phyloP scores from a whole-genome alignment of 2,113 vertebrate genomes.

The Hirundichthys speculiger region DNA sequence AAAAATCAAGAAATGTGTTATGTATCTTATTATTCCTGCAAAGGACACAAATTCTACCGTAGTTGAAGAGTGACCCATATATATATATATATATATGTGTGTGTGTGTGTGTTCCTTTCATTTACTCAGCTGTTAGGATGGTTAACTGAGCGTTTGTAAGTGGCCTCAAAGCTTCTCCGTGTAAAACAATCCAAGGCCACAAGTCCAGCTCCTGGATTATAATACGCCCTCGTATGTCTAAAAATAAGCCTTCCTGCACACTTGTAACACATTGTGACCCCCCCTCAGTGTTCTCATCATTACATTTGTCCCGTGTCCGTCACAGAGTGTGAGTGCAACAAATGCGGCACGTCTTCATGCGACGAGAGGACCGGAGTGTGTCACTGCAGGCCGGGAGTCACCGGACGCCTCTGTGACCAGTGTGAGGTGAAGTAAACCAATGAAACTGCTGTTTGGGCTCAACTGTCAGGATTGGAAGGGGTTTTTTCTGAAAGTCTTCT shows the following conservation, averaged over 20 bases:
- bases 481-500: no score
- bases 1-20: no score
- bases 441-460: background rate
- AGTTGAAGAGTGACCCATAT: no score
- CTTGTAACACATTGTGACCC: constrained; percentile 29
- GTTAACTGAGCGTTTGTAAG: background rate
- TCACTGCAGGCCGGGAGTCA: constrained; percentile 85
- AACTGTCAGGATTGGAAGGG: no score
- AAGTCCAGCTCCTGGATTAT: constrained; percentile 11
- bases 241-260: constrained; percentile 38
- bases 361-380: constrained; percentile 83
- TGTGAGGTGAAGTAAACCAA: constrained; percentile 79
- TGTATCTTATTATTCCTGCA: no score
- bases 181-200: constrained; percentile 25
- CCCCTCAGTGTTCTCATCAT: constrained; percentile 14
- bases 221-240: constrained; percentile 5
- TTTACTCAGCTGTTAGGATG: background rate
- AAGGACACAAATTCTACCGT: no score
- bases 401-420: constrained; percentile 80
- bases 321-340: constrained; percentile 80
- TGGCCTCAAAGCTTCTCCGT: background rate
- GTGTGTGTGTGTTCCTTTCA: no score
- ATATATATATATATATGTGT: no score
- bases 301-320: constrained; percentile 40
- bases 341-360: constrained; percentile 84